Percentiles rank a stretch among this genome's conserved stretches.
Conservation (phyloP, 1,140 invertebrate species). For the Bactericera cockerelli region DNA sequence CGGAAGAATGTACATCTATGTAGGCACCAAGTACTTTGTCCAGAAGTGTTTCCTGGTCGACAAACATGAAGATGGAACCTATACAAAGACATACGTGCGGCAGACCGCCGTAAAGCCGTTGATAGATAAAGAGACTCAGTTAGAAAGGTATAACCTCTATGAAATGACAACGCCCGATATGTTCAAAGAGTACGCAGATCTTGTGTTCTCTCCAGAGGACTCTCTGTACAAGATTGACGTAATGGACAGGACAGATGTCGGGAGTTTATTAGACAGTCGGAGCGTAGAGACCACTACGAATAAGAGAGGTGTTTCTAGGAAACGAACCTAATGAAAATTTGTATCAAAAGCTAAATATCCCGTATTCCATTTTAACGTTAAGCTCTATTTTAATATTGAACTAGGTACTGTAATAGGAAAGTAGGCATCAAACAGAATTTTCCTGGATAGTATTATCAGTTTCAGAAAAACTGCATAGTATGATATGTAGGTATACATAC, state of each 20-base stretch:
- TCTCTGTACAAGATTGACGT: background rate
- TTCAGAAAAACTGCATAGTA: too few species aligned
- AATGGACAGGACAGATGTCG: background rate
- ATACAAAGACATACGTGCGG: background rate
- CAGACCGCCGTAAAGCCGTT: background rate
- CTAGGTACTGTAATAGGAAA: too few species aligned
- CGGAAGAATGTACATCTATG: conserved; percentile 76
- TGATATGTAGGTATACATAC: too few species aligned
- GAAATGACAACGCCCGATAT: background rate
- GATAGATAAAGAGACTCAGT: background rate
- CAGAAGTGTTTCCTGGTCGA: conserved; percentile 75
- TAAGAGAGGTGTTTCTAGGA: too few species aligned
- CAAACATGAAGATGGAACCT: conserved; percentile 57
- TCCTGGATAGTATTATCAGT: too few species aligned
- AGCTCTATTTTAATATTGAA: too few species aligned
- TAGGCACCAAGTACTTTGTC: conserved; percentile 61
- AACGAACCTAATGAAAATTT: too few species aligned
- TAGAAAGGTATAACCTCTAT: background rate
- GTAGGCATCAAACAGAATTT: too few species aligned
- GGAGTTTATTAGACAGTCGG: too few species aligned
- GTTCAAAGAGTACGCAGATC: background rate
- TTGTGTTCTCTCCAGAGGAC: conserved; percentile 1
- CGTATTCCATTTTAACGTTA: too few species aligned
- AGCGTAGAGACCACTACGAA: too few species aligned
- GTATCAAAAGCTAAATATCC: too few species aligned